Conservation (phyloP, 2,113 vertebrate species). For the Chamaetylas fuelleborni region DNA sequence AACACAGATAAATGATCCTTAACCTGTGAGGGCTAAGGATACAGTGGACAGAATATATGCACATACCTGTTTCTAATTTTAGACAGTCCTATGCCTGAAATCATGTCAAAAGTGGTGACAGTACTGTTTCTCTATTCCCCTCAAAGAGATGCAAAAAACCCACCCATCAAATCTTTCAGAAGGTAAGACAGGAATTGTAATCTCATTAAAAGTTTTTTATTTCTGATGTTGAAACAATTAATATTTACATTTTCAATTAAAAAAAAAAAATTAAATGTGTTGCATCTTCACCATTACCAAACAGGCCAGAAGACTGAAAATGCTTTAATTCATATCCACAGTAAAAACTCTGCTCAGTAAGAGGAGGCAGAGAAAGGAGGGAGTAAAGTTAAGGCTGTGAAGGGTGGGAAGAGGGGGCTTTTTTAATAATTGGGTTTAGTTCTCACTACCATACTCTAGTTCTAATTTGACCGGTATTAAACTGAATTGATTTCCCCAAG, state of each 20-base stretch:
- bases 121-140: not conserved
- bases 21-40: not conserved
- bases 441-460: not conserved
- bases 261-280: not conserved
- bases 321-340: not conserved
- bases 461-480: not conserved
- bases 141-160: not conserved
- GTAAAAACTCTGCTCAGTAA: not conserved
- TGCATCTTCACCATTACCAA: not conserved
- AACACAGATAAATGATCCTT: not conserved
- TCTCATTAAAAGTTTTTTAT: not conserved
- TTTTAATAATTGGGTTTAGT: not conserved
- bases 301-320: not conserved
- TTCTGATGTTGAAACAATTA: not conserved
- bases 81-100: not conserved
- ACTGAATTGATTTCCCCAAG: not conserved
- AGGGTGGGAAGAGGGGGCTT: not conserved
- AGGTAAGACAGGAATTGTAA: not conserved
- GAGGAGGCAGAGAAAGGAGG: not conserved
- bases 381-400: not conserved
- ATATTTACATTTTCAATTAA: not conserved
- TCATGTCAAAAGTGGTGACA: not conserved
- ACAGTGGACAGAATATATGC: not conserved
- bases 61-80: not conserved
- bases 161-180: fast-evolving